Evolutionary conservation across 1,140 invertebrate species (phyloP).

Genomic region (Pseudomyrmex sp.): DNA sequence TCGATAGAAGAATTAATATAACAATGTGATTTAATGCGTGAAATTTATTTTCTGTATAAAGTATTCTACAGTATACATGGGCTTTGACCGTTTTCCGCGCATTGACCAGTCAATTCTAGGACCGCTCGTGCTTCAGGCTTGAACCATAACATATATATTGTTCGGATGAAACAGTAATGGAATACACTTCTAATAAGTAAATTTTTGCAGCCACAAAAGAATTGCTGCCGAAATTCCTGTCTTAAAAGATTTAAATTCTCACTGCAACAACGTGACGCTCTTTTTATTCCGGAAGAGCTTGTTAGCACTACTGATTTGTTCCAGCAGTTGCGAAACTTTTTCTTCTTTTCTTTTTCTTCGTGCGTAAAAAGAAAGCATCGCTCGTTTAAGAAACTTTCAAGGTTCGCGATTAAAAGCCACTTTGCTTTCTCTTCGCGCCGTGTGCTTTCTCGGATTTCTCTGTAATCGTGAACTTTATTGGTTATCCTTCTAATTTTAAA

Average conservation of each 20-base stretch:
- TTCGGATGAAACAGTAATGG: not conserved
- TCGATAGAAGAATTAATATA: not conserved
- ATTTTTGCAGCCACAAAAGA: not conserved
- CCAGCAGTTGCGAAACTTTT: not conserved
- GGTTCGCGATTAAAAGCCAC: not conserved
- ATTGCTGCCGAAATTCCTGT: too few species aligned
- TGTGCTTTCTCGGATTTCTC: not conserved
- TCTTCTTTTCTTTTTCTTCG: not conserved
- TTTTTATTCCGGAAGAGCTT: too few species aligned
- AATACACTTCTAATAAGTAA: not conserved
- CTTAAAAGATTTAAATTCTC: not conserved
- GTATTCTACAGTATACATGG: not conserved
- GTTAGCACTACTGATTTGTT: not conserved
- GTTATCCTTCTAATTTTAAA: not conserved
- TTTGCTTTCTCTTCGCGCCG: not conserved
- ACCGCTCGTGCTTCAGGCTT: too few species aligned
- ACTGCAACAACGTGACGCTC: not conserved
- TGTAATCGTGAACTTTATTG: not conserved
- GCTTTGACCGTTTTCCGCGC: too few species aligned
- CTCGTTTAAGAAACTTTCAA: conserved; percentile 6
- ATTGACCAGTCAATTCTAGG: too few species aligned
- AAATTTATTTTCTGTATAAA: not conserved
- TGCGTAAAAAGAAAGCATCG: not conserved
- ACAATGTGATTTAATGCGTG: not conserved
- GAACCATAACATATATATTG: too few species aligned